Percentiles rank a stretch among this genome's conserved stretches.
Conservation (phyloP, 2,888 invertebrate species). For the Prenolepis imparis region DNA sequence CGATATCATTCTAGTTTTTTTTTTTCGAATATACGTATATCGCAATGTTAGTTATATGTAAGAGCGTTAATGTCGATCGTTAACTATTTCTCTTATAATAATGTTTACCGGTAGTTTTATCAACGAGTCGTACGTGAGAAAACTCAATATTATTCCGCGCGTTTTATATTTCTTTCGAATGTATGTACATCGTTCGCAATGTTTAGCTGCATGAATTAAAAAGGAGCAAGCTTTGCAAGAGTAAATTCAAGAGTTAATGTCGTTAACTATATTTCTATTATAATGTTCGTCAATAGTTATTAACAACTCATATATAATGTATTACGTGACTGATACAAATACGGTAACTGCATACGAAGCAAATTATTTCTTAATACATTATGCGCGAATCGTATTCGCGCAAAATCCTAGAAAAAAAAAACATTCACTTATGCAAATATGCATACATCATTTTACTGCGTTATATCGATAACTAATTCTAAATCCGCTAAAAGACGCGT, state of each 20-base stretch:
- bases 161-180: background rate
- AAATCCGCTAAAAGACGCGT: too few species aligned
- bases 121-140: too few species aligned
- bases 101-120: background rate
- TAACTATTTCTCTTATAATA: background rate
- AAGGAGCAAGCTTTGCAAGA: background rate
- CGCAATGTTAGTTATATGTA: background rate
- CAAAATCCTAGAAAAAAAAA: background rate
- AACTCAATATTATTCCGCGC: background rate
- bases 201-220: conserved; percentile 8
- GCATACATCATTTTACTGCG: background rate
- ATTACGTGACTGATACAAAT: background rate
- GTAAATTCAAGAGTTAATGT: background rate
- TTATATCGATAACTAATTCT: conserved; percentile 6
- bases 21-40: background rate
- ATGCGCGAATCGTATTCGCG: conserved; percentile 8
- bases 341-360: background rate
- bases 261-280: background rate
- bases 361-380: conserved; percentile 25
- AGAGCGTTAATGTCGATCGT: background rate
- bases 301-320: background rate
- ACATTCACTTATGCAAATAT: background rate
- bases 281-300: conserved; percentile 1
- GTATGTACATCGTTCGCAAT: background rate
- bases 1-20: background rate